Evolutionary conservation across 2,888 invertebrate species (phyloP), one percentile per base, ranked within the genome.

Genomic region (Hirtodrosophila trivittata): DNA sequence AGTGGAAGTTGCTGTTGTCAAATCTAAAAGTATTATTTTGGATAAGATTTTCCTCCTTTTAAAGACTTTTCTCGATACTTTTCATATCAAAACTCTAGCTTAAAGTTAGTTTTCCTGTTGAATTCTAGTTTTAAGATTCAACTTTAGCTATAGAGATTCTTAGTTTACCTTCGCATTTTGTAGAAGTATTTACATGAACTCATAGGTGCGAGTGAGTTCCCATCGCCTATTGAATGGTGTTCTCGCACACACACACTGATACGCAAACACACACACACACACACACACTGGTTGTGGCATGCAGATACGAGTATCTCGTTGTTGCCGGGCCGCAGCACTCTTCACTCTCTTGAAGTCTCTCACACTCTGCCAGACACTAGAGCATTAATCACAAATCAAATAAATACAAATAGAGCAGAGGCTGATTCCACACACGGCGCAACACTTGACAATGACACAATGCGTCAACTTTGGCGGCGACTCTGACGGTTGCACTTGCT

Each of bases 381-480:
- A 59, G 71, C 81, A 77, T 77, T 81, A 81, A 77, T 81, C 81
- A 81, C 69, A 81, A 57, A 77, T 81, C 81, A 81, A 75, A 75
- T 55, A 72, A 57, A 64, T 59, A 81, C 72, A 81, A 77, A 81
- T 81, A 81, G 78, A 73, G 63, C 75, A 81, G 77, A 54, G 55
- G 45, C 59, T 42, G 64, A 60, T 49, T 52, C 51, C 50, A 52
- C 16, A 63, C 42, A 60, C 54, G 82, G 66, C 66, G 69, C 77
- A 83, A 63, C 80, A 81, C 80, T 80, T 84, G 66, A 84, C 80
- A 84, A 65, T 80, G 81, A 77, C 80, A 80, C 84, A 80, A 81
- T 65, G 73, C 84, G 84, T 80, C 84, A 80, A 80, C 80, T 81
- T 80, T 83, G 84, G 80, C 78, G 78, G 83, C 83, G 37, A 62